Conservation (phyloP, 1,140 invertebrate genomes). For the Druon quercuslanigerum region DNA sequence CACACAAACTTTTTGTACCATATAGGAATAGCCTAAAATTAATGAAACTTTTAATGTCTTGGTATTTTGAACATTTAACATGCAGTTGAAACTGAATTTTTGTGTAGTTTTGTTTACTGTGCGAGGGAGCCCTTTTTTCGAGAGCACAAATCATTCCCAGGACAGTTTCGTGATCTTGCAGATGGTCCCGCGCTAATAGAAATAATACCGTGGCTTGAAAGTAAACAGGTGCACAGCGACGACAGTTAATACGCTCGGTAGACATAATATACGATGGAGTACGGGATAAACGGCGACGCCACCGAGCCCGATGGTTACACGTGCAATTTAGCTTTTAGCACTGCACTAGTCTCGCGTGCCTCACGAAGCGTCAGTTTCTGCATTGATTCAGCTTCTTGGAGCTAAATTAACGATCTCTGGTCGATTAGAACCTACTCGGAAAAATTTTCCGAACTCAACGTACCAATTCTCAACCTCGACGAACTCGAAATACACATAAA, state of each 20-base stretch:
- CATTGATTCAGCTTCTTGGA: slow-evolving; percentile 19
- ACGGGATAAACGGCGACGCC: slow-evolving; percentile 25
- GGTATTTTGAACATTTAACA: no score
- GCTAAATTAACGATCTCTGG: background rate
- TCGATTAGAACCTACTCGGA: background rate
- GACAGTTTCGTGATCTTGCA: background rate
- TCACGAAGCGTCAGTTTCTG: slow-evolving; percentile 14
- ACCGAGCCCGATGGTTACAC: slow-evolving; percentile 16
- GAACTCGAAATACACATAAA: no score
- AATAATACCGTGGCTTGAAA: slow-evolving; percentile 11
- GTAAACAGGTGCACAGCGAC: slow-evolving; percentile 21
- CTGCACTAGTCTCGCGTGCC: slow-evolving; percentile 28
- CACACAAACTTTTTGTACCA: no score
- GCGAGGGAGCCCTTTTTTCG: background rate
- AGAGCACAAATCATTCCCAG: background rate
- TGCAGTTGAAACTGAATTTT: no score
- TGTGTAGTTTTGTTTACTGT: no score
- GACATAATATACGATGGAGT: slow-evolving; percentile 9
- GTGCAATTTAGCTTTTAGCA: slow-evolving; percentile 31
- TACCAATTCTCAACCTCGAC: no score
- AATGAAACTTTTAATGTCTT: no score
- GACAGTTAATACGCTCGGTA: slow-evolving; percentile 20
- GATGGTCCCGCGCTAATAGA: slow-evolving; percentile 24
- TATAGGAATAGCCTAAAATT: no score
- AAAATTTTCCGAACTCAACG: background rate